Evolutionary conservation across 2,888 invertebrate species (phyloP), one percentile per base, ranked within the genome.

Genomic region (Meliscaeva auricollis): DNA sequence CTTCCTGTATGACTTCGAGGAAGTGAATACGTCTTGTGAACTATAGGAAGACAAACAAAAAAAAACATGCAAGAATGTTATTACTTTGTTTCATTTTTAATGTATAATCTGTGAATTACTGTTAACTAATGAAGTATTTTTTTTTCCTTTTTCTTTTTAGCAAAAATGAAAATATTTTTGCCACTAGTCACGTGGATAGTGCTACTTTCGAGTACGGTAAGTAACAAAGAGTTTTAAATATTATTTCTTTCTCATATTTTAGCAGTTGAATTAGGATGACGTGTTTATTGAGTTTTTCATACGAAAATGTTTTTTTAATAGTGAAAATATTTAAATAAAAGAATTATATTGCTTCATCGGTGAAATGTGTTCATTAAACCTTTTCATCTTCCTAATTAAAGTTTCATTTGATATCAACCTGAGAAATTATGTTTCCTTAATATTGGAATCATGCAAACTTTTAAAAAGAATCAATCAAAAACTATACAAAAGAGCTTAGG

Each of bases 121-220:
- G 80, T 84, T 75, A 80, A 72, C 66, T 76, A 76, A 84, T 83
- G 9, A 35, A 32, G 38, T 20, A 44, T 74, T 75, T 75, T 87
- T 81, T 87, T 87, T 87, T 84, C 84, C 88, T 90, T 91, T 91
- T 93, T 94, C 94, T 93, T 96, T 96, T 87, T 95, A 97, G 97
- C 96, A 94, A 97, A 95, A 95, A 97, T 97, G 97, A 96, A 96
- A 95, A 95, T 96, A 94, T 95, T 96, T 95, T 95, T 96, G 95
- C 96, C 96, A 94, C 95, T 96, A 94, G 96, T 97, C 95, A 96
- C 95, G 94, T 97, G 97, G 97, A 95, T 96, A 94, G 95, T 96
- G 93, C 94, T 96, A 94, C 94, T 95, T 93, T 95, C 95, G 93
- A 94, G 94, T 94, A 94, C 96, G 94, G 96, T 97, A 93, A 96